These are phyloP conservation scores for Sinhomidia bicolor DNA, from an alignment of 2,888 invertebrate genomes.

Conservation along the genomic window DNA sequence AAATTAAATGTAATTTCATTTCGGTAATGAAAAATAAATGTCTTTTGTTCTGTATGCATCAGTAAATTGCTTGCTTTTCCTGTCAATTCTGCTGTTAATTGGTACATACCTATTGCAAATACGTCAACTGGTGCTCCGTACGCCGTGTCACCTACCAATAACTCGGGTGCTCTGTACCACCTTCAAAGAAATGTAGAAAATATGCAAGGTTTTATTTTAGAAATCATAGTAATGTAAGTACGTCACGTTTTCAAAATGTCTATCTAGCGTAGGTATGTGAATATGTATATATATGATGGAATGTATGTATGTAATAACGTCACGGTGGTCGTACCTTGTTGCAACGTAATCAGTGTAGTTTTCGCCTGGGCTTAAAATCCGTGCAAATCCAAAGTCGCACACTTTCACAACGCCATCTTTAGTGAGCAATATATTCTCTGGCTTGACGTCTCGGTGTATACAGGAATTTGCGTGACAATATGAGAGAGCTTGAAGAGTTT, in stretches of 20 bases:
- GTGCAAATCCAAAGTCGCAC: slow-evolving; percentile 99
- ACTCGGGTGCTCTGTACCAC: slow-evolving; percentile 95
- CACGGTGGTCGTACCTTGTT: slow-evolving; percentile 86
- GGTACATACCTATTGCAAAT: slow-evolving; percentile 93
- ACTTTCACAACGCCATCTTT: slow-evolving; percentile 96
- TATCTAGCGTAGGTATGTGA: too few relatives aligned
- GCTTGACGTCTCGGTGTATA: slow-evolving; percentile 93
- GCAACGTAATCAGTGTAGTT: slow-evolving; percentile 99
- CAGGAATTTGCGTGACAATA: slow-evolving; percentile 98
- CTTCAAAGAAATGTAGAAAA: slow-evolving; percentile 13
- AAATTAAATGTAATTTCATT: slow-evolving; percentile 92
- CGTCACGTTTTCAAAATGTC: too few relatives aligned
- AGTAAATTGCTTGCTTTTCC: too few relatives aligned
- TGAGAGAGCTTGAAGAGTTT: slow-evolving; percentile 96
- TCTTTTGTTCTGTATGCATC: slow-evolving; percentile 97
- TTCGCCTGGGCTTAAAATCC: slow-evolving; percentile 97
- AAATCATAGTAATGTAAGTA: too few relatives aligned
- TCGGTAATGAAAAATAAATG: slow-evolving; percentile 97
- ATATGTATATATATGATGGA: background rate
- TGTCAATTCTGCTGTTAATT: background rate
- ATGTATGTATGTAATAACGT: too few relatives aligned
- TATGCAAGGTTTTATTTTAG: background rate
- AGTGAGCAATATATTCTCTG: slow-evolving; percentile 98
- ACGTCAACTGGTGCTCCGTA: slow-evolving; percentile 97
- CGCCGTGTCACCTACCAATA: slow-evolving; percentile 97